Percentiles rank a stretch among this genome's conserved stretches.
Conservation (phyloP, 1,140 invertebrate genomes). For the Musca domestica region DNA sequence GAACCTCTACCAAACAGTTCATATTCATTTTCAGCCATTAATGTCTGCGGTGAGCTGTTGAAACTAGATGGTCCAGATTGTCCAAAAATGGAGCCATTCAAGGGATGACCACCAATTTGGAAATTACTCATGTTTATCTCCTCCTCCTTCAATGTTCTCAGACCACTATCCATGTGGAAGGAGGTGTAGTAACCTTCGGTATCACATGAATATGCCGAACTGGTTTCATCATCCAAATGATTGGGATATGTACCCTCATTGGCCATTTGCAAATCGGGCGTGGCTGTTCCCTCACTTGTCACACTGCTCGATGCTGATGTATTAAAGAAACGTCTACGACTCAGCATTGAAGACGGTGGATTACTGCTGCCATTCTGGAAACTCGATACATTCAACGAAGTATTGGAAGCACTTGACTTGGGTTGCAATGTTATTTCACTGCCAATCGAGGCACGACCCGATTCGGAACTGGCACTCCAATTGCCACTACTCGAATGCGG, state of each 20-base stretch:
- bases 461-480: slow-evolving; percentile 89
- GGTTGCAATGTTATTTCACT: slow-evolving; percentile 78
- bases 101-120: slow-evolving; percentile 36
- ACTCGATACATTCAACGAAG: slow-evolving; percentile 62
- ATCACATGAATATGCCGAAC: slow-evolving; percentile 92
- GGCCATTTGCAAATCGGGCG: slow-evolving; percentile 71
- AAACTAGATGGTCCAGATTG: slow-evolving; percentile 34
- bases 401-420: slow-evolving; percentile 67
- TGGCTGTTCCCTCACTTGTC: slow-evolving; percentile 80
- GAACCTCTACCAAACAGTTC: slow-evolving; percentile 85
- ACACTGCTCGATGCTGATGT: slow-evolving; percentile 78
- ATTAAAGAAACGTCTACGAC: slow-evolving; percentile 65
- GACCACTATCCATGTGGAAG: slow-evolving; percentile 92
- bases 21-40: slow-evolving; percentile 79
- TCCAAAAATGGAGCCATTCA: slow-evolving; percentile 60
- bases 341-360: slow-evolving; percentile 68
- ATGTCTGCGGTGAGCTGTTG: slow-evolving; percentile 56
- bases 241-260: slow-evolving; percentile 60
- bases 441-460: slow-evolving; percentile 78
- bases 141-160: slow-evolving; percentile 82
- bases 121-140: slow-evolving; percentile 60
- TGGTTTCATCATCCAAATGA: slow-evolving; percentile 79
- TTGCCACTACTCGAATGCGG: slow-evolving; percentile 88
- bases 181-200: slow-evolving; percentile 97
- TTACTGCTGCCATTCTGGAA: slow-evolving; percentile 60